Base-by-base conservation (phyloP, 1,140 invertebrate genomes). In the Apis dorsata region DNA sequence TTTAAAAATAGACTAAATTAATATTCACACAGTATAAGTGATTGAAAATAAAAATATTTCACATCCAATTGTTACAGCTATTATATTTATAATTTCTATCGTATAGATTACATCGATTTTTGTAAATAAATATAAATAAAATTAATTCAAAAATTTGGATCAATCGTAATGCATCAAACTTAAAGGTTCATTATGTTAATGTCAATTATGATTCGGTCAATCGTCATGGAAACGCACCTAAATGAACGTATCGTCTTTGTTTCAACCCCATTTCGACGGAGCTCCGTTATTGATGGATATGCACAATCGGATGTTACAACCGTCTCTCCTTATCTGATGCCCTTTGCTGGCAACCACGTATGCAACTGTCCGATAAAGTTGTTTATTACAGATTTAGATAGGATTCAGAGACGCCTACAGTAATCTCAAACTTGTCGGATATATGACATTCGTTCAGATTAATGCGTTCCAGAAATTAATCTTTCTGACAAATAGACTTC, bases 331-430 rank as follows among this genome's bases (percentile, higher is more conserved):
- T 49, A 28, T 60, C 76, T 13, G 66, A 79, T 69, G 76, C 19
- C 76, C 34, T 17, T 79, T 49, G 65, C 66, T 44, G 57, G 53
- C 76, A 9, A 12, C 28, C n/a, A 60, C 49, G 76, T 55, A 79
- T 70, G 76, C 53, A 51, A 60, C 12, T 44, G 66, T 62, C 19
- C 44, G 66, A 79, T 71, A 79, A 59, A 71, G 55, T 69, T 79
- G 77, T 79, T 79, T 60, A 71, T 79, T 71, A 21, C n/a, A 24
- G 11, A 60, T 71, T 71, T 55, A 13, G 34, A 17, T 28, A 15
- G 44, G 44, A 70, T 60, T 24, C 49, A n/a, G 8, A n/a, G 68
- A 5, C 15, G 24, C 8, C 1, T 11, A n/a, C 5, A 15, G 11
- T 28, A 49, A 71, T 59, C 44, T 55, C 8, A 13, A 5, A 19